Conservation (phyloP, 2,797 vertebrate genomes). For the Sebastes hubbsi region DNA sequence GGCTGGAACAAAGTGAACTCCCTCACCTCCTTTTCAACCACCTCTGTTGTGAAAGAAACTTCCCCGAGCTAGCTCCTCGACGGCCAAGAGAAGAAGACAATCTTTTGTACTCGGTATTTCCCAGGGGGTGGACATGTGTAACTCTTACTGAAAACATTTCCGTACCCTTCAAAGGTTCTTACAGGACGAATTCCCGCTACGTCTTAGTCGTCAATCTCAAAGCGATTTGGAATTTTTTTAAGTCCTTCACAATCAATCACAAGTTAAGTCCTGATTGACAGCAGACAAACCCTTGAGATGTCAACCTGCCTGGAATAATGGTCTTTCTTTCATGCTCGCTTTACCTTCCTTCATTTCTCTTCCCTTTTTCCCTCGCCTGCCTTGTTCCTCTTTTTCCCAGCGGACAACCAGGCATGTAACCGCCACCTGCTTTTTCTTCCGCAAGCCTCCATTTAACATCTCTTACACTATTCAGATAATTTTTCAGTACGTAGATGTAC, state of each 20-base stretch:
- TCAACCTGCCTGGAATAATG: constrained; percentile 40
- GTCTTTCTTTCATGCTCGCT: constrained; percentile 24
- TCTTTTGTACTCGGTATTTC: constrained; percentile 45
- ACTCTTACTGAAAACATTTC: constrained; percentile 45
- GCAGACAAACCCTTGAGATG: constrained; percentile 44
- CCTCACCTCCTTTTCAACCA: constrained; percentile 12
- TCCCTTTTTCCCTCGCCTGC: neutral
- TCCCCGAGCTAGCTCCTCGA: constrained; percentile 2
- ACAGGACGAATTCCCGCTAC: constrained; percentile 12
- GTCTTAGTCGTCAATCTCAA: constrained; percentile 32
- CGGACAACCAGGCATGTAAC: constrained; percentile 5
- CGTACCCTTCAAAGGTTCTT: constrained; percentile 41
- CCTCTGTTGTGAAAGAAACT: constrained; percentile 19
- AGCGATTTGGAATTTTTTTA: constrained; percentile 41
- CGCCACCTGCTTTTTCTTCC: neutral
- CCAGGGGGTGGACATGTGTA: constrained; percentile 37
- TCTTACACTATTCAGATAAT: constrained; percentile 8
- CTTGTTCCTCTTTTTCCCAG: constrained; percentile 1
- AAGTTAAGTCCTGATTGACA: constrained; percentile 41
- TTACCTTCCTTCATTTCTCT: neutral
- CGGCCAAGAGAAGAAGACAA: constrained; percentile 23
- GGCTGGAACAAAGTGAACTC: constrained; percentile 28
- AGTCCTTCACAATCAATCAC: constrained; percentile 44
- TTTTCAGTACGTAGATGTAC: neutral
- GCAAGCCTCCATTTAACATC: constrained; percentile 1